Base-by-base conservation (phyloP, 1,140 invertebrate species). In the Pseudomyrmex sp. region DNA sequence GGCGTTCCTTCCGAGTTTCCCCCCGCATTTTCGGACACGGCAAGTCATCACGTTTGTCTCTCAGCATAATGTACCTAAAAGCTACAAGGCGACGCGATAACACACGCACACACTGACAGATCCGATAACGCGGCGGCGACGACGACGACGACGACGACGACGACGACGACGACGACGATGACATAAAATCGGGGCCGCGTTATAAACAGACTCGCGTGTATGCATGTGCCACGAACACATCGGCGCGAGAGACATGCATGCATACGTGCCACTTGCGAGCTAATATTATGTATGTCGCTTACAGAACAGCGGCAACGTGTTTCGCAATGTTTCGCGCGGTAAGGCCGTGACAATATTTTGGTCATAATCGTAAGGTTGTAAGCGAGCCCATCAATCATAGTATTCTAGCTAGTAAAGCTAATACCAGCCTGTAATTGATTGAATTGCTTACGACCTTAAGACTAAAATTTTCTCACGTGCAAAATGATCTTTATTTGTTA, bases 101-200 rank as follows among this genome's bases (percentile, higher is more conserved):
- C 35, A 35, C 35, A 93, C 90, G 85, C 66, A 35, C 35, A 35
- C 35, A 35, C 35, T 35, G 35, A 35, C 35, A 68, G 68, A 73
- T 66, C 89, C 83, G 91, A 92, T 92, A 92, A 92, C 86, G 90
- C 89, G 86, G 75, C 86, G 86, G 90, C 75, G 85, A 35, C 35
- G 35, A 35, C 35, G 5, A 26, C 89, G 86, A 77, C 86, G 86
- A 90, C 75, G 85, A 35, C 35, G 35, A 35, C 35, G 5, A 26
- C 89, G 86, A 77, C 86, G 86, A 26, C 89, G 86, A 77, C 86
- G 86, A 90, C 75, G 85, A 35, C 5, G 35, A 35, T 7, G 35
- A 90, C 75, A 85, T 89, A 62, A 58, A 85, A 83, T 87, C 86
- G 80, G 86, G 66, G 72, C 85, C 82, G 87, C 68, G 68, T 89